Evolutionary conservation across 2,797 vertebrate genomes (phyloP).

Genomic region (Limosa lapponica): DNA sequence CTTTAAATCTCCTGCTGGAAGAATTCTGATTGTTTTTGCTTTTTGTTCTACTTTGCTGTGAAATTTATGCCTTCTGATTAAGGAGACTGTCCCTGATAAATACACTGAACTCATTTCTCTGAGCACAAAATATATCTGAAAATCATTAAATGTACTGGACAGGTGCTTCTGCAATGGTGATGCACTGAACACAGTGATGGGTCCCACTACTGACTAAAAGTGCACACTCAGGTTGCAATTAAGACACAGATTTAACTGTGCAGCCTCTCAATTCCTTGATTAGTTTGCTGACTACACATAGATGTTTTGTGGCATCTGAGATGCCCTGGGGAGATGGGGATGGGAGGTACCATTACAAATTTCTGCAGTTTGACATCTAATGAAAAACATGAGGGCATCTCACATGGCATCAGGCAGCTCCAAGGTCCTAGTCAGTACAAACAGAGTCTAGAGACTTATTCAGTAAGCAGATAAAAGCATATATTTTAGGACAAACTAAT

Average conservation of each 20-base stretch:
- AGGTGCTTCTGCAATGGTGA: background rate
- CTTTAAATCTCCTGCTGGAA: background rate
- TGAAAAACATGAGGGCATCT: background rate
- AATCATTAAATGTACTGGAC: background rate
- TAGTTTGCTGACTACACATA: background rate
- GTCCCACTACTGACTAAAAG: background rate
- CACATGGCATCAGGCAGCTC: background rate
- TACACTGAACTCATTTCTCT: background rate
- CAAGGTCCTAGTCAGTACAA: background rate
- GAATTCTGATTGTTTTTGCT: background rate
- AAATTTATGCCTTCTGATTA: background rate
- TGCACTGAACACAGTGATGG: background rate
- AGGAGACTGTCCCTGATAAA: background rate
- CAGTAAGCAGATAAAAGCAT: slow-evolving; percentile 24
- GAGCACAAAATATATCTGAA: background rate
- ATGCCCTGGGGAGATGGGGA: background rate
- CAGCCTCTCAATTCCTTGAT: background rate
- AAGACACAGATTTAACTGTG: background rate
- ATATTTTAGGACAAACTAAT: slow-evolving; percentile 33
- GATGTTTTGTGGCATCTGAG: background rate
- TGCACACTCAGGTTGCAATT: background rate
- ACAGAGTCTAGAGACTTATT: background rate
- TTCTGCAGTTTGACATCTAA: background rate
- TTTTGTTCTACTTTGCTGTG: background rate
- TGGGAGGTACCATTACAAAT: background rate